Percentiles rank a stretch among this genome's conserved stretches.
Evolutionary conservation across 2,888 invertebrate species (phyloP).

Genomic region (Drosophila greeni): DNA sequence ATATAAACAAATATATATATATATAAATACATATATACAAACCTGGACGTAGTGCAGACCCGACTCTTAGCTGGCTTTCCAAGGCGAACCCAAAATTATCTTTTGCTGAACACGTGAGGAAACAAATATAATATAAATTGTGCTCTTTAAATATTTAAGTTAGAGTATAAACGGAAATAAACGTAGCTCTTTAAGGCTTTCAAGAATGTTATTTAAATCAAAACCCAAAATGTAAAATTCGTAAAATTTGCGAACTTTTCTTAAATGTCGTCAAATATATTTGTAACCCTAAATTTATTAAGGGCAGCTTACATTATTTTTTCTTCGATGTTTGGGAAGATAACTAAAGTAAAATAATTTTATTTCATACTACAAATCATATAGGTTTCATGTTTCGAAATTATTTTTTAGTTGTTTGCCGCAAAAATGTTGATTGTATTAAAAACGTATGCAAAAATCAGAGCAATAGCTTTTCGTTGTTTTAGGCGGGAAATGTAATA

Average conservation of each 20-base stretch:
- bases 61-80: constrained; percentile 51
- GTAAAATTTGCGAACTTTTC: constrained; percentile 3
- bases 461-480: constrained; percentile 7
- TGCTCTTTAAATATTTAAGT: constrained; percentile 37
- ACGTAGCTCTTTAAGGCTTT: constrained; percentile 48
- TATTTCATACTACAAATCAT: neutral
- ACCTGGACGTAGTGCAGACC: constrained; percentile 44
- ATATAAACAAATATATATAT: constrained; percentile 40
- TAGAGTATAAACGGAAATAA: constrained; percentile 31
- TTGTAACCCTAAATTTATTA: constrained; percentile 4
- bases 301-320: constrained; percentile 6
- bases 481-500: constrained; percentile 1
- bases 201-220: constrained; percentile 22
- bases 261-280: constrained; percentile 8
- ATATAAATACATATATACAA: constrained; percentile 44
- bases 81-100: constrained; percentile 37
- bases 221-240: constrained; percentile 3
- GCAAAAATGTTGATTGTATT: neutral
- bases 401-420: neutral
- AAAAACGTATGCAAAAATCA: neutral
- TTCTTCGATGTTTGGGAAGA: neutral
- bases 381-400: neutral
- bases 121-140: constrained; percentile 32
- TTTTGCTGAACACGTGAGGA: constrained; percentile 29
- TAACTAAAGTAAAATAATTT: neutral